Base-by-base conservation (phyloP, 2,113 vertebrate species). In the Elephas maximus region DNA sequence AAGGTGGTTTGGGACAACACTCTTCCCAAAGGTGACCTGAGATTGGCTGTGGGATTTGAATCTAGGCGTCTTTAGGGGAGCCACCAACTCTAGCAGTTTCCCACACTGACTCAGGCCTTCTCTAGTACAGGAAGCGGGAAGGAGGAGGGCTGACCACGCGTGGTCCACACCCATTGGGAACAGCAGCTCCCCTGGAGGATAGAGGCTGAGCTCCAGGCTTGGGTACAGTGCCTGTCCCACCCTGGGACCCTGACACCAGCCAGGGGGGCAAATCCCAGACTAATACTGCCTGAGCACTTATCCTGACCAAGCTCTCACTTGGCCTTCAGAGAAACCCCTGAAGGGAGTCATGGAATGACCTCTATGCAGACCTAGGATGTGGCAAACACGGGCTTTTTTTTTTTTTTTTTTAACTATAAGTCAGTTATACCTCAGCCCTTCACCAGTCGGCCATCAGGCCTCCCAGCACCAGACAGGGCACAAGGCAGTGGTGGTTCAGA, bases 251-350 rank as follows among this genome's bases (percentile, higher is more conserved):
- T 48, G 37, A 8, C 15, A 18, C 28, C 28, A 28, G 80, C 41
- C 79, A 41, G 9, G 73, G 18, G 7, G 15, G 71, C 45, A 28
- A 28, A 5, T 37, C 21, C 6, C 79, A 78, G 20, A 8, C 14
- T 0, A 45, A 37, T 2, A 0, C 71, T 63, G 14, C 12, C 0
- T 4, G 0, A 18, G 2, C 24, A 24, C n/a, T 26, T 37, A 26
- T 69, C 1, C 0, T 8, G 33, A n/a, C 30, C 37, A 1, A 51
- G 53, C 1, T 85, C 18, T 37, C 21, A 1, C 26, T 37, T 37
- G 33, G 8, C 45, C 48, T 37, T 84, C 82, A n/a, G 11, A 62
- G 48, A 5, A 17, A 44, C 7, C 60, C 4, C 11, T 18, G n/a
- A 37, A 41, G 48, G 30, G 81, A 37, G 5, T 15, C 1, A 11